A percentile compares a stretch with the other conserved stretches of the same genome.
Conservation (phyloP, 2,113 vertebrate genomes). For the Crotalus helleri region DNA sequence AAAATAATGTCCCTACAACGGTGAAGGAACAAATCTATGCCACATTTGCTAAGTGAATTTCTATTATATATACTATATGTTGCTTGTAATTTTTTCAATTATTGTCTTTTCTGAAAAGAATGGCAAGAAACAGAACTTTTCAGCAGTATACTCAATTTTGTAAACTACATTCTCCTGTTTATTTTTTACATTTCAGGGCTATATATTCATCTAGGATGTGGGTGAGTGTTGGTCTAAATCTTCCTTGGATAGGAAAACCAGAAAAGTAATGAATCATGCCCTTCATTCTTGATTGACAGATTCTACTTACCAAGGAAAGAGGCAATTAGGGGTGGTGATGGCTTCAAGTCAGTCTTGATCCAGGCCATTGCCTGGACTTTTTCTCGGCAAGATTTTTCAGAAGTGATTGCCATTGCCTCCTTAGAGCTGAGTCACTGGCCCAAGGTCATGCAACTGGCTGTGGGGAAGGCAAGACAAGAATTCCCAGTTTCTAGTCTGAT, state of each 20-base stretch:
- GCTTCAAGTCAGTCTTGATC: no score
- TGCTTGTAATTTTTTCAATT: not conserved
- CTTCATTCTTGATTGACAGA: not conserved
- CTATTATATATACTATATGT: not conserved
- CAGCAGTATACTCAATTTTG: not conserved
- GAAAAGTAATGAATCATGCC: not conserved
- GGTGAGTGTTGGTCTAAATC: no score
- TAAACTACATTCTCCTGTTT: not conserved
- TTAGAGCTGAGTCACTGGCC: not conserved
- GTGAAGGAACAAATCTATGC: no score
- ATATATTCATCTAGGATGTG: not conserved
- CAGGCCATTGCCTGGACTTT: not conserved
- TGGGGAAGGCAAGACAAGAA: not conserved
- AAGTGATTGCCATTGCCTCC: not conserved
- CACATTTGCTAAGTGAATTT: no score
- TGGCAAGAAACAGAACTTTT: not conserved
- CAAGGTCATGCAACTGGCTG: not conserved
- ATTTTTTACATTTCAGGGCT: not conserved
- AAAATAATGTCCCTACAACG: not conserved
- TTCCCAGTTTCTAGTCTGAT: not conserved
- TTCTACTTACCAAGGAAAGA: not conserved
- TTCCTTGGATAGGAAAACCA: no score
- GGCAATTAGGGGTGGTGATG: not conserved
- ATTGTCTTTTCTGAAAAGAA: not conserved
- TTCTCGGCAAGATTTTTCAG: not conserved